Evolutionary conservation across 1,140 invertebrate species (phyloP).

Genomic region (Euura saliciscinereae): DNA sequence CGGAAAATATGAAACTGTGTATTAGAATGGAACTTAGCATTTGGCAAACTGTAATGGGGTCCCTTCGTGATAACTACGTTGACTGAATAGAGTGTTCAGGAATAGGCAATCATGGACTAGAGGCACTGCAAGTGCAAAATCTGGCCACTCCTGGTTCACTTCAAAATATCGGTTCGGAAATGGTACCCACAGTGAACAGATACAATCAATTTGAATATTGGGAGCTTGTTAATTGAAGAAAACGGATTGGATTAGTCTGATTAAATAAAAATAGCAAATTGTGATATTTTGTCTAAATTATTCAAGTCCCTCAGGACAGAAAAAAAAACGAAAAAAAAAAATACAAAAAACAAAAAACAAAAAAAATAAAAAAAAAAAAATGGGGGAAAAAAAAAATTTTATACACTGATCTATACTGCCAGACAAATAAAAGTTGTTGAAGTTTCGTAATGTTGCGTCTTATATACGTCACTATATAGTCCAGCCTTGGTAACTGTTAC

Average conservation of each 20-base stretch:
- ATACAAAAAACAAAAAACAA: background rate
- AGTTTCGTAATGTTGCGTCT: background rate
- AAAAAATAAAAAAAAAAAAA: background rate
- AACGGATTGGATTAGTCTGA: conserved; percentile 14
- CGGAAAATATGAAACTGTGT: background rate
- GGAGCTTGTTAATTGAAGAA: conserved; percentile 4
- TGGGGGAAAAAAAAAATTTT: conserved; percentile 40
- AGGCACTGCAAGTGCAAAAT: conserved; percentile 18
- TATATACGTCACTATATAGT: conserved; percentile 19
- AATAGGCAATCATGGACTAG: conserved; percentile 33
- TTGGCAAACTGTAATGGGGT: conserved; percentile 39
- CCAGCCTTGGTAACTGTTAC: conserved; percentile 17
- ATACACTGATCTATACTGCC: conserved; percentile 50
- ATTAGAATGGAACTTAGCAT: conserved; percentile 21
- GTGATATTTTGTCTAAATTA: conserved; percentile 55
- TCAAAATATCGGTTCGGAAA: conserved; percentile 35
- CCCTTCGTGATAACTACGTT: conserved; percentile 20
- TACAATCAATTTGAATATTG: background rate
- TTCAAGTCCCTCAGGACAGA: conserved; percentile 39
- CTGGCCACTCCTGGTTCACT: conserved; percentile 32
- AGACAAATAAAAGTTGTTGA: conserved; percentile 29
- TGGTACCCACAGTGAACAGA: conserved; percentile 26
- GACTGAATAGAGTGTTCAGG: conserved; percentile 33
- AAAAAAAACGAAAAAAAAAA: conserved; percentile 8
- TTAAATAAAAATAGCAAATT: conserved; percentile 44